Conservation (phyloP, 2,888 invertebrate species). For the Noctuana brunneofusca region DNA sequence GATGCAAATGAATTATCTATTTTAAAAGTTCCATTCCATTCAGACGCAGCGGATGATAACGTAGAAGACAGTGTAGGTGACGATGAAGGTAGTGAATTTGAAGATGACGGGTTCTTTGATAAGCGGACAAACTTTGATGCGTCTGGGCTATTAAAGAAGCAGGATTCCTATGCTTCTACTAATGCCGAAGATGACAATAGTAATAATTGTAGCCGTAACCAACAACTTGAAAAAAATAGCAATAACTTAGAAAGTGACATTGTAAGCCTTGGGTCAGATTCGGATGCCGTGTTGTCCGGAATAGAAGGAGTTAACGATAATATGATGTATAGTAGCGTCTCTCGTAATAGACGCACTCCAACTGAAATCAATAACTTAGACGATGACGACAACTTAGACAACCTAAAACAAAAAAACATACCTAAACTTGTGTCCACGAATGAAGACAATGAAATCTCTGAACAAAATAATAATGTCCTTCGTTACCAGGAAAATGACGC, state of each 20-base stretch:
- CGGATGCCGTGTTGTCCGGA: conserved; percentile 66
- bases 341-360: conserved; percentile 54
- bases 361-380: conserved; percentile 23
- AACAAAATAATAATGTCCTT: conserved; percentile 50
- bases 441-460: conserved; percentile 46
- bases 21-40: conserved; percentile 63
- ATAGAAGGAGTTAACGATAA: conserved; percentile 70
- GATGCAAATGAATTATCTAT: conserved; percentile 60
- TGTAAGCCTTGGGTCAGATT: conserved; percentile 64
- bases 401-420: conserved; percentile 36
- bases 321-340: conserved; percentile 62
- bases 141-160: neutral
- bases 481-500: conserved; percentile 64
- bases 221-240: conserved; percentile 25
- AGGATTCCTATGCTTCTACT: conserved; percentile 20
- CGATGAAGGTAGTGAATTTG: conserved; percentile 77
- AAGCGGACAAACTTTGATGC: conserved; percentile 13
- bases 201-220: neutral
- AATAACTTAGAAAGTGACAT: conserved; percentile 45
- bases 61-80: conserved; percentile 73
- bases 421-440: conserved; percentile 42
- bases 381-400: conserved; percentile 26
- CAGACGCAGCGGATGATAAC: conserved; percentile 65
- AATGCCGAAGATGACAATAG: conserved; percentile 9
- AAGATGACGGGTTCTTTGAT: conserved; percentile 76